Evolutionary conservation across 2,797 vertebrate genomes (phyloP), one percentile per base, ranked within the genome.

Genomic region (Enteromius trimaculatus): DNA sequence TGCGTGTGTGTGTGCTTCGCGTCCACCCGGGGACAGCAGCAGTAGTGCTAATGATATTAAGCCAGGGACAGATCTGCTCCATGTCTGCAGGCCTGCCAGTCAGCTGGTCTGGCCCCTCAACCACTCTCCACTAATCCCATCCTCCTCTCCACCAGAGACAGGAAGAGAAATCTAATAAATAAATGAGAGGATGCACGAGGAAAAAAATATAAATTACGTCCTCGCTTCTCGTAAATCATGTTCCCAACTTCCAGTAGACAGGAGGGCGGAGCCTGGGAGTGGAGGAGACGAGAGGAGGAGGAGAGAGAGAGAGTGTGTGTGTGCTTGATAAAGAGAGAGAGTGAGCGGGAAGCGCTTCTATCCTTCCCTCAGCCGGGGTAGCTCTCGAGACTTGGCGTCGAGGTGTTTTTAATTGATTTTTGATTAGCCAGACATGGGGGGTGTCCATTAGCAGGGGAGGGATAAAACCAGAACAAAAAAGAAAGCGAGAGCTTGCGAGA

Each of bases 321-420:
- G 16, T 51, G 44, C 26, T 31, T 31, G 70, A 72, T 5, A 16
- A 29, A 85, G 88, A 87, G 89, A 81, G 88, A 90, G 88, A 83
- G 89, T 81, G 90, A 92, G 92, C 92, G 93, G 94, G 94, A 95
- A 95, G 92, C 89, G 82, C 94, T 94, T 94, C 92, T 90, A 90
- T 94, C 94, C 93, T 93, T 93, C 90, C 92, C 92, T 92, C 93
- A 92, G 93, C 91, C 88, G 86, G 91, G 91, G 91, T 88, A 55
- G 91, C 94, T 94, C 92, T 93, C 91, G 93, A 95, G 94, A 94
- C 92, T 93, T 88, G 89, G 92, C 92, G 93, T 94, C 93, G 93
- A 95, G 95, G 95, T 95, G 95, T 95, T 95, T 95, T 95, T 95
- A 95, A 95, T 95, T 95, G 95, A 95, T 95, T 95, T 95, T 95